These are phyloP conservation scores for Drosophila rellima DNA, from an alignment of 2,888 invertebrate genomes.

Conservation along the genomic window DNA sequence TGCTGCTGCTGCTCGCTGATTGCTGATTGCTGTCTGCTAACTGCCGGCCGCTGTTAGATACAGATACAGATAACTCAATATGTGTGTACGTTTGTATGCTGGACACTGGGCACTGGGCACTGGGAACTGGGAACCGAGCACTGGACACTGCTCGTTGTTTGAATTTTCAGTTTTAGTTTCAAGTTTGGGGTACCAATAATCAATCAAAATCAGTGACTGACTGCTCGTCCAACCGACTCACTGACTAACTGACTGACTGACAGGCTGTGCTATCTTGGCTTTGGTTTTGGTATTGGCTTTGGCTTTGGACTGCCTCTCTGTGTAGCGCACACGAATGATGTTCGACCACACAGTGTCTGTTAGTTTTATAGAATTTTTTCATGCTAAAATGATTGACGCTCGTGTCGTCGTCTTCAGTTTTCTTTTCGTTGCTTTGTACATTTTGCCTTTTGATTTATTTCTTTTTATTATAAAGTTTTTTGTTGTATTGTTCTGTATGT, in stretches of 20 bases:
- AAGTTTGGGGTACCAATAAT: conserved; percentile 69
- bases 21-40: conserved; percentile 31
- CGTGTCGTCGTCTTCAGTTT: conserved; percentile 80
- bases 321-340: conserved; percentile 79
- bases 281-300: conserved; percentile 46
- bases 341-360: conserved; percentile 80
- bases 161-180: conserved; percentile 57
- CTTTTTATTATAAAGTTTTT: conserved; percentile 35
- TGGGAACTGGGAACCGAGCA: conserved; percentile 11
- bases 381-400: conserved; percentile 81
- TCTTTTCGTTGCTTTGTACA: conserved; percentile 76
- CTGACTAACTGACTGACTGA: conserved; percentile 34
- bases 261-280: conserved; percentile 47
- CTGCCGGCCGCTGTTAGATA: conserved; percentile 66
- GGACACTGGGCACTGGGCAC: conserved; percentile 4
- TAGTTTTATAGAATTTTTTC: conserved; percentile 84
- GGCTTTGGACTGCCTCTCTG: conserved; percentile 58
- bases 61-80: conserved; percentile 53
- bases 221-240: conserved; percentile 34
- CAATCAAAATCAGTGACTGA: conserved; percentile 70
- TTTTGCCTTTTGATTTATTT: conserved; percentile 66
- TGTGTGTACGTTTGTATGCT: conserved; percentile 31
- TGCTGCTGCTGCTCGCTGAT: conserved; percentile 27
- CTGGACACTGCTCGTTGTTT: conserved; percentile 26
- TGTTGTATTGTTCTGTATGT: conserved; percentile 13